Percentiles rank a stretch among this genome's conserved stretches.
These are phyloP conservation scores for Drosophila barbarae DNA, from an alignment of 2,888 invertebrate genomes.

Conservation along the genomic window DNA sequence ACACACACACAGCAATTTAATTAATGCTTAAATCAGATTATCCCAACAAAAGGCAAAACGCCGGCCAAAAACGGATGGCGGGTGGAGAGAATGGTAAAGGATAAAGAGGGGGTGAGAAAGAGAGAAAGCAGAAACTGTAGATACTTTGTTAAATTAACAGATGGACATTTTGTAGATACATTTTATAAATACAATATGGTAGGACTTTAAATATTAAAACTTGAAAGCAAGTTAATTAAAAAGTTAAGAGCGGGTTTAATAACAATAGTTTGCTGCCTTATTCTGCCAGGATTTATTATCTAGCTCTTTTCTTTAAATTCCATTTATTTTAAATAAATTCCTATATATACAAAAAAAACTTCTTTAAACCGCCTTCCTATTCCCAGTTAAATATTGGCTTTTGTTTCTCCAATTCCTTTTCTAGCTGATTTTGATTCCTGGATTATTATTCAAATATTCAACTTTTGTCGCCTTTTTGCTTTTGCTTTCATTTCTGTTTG, in stretches of 20 bases:
- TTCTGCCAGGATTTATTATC: too few relatives aligned
- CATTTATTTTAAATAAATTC: too few relatives aligned
- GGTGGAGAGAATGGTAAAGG: constrained; percentile 4
- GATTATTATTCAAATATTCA: constrained; percentile 49
- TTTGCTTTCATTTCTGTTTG: constrained; percentile 24
- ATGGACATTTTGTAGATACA: constrained; percentile 10
- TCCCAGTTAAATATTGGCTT: constrained; percentile 3
- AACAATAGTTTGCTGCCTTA: too few relatives aligned
- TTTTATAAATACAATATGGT: not conserved
- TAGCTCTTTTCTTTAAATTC: too few relatives aligned
- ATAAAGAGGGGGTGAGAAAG: not conserved
- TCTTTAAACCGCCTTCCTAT: not conserved
- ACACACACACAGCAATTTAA: constrained; percentile 50
- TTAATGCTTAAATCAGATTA: constrained; percentile 65
- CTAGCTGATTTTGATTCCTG: constrained; percentile 14
- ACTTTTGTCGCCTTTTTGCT: constrained; percentile 31
- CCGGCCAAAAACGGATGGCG: not conserved
- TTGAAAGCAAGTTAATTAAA: not conserved
- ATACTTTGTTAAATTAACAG: constrained; percentile 11
- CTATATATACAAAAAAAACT: too few relatives aligned
- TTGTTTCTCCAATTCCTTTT: constrained; percentile 15
- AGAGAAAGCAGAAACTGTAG: not conserved
- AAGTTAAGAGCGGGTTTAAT: too few relatives aligned
- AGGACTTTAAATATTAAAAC: not conserved
- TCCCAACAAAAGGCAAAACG: constrained; percentile 53